Evolutionary conservation across 2,797 vertebrate species (phyloP).

Genomic region (Sebastolobus alascanus): DNA sequence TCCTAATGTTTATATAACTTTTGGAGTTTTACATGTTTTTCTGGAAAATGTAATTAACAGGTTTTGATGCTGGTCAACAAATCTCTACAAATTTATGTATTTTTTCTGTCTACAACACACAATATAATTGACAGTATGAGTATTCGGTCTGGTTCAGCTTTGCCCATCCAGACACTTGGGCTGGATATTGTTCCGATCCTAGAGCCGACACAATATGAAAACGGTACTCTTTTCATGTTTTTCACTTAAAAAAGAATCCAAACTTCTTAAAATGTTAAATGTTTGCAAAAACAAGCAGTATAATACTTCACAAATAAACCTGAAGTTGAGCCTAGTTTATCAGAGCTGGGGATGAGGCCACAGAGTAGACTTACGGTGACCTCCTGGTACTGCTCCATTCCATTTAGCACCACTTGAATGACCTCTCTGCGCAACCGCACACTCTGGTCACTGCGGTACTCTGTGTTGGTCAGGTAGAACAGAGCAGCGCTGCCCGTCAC

Average conservation of each 20-base stretch:
- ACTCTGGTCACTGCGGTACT: conserved; percentile 95
- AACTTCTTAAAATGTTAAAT: background rate
- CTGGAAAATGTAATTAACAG: no score
- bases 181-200: no score
- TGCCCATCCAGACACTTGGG: background rate
- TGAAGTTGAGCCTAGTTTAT: background rate
- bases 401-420: conserved; percentile 97
- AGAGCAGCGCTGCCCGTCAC: conserved; percentile 96
- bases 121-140: no score
- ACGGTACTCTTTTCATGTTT: background rate
- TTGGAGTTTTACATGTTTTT: background rate
- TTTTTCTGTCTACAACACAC: no score
- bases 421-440: conserved; percentile 92
- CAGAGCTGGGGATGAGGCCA: background rate
- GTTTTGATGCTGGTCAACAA: background rate
- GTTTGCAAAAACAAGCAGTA: background rate
- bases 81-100: background rate
- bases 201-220: background rate
- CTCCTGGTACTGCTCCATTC: conserved; percentile 99
- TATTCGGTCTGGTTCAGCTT: background rate
- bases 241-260: background rate
- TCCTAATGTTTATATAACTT: background rate
- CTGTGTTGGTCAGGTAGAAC: conserved; percentile 97
- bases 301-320: background rate
- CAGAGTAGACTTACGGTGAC: conserved; percentile 90